Conservation (phyloP, 2,888 invertebrate species). For the Sipha maydis region DNA sequence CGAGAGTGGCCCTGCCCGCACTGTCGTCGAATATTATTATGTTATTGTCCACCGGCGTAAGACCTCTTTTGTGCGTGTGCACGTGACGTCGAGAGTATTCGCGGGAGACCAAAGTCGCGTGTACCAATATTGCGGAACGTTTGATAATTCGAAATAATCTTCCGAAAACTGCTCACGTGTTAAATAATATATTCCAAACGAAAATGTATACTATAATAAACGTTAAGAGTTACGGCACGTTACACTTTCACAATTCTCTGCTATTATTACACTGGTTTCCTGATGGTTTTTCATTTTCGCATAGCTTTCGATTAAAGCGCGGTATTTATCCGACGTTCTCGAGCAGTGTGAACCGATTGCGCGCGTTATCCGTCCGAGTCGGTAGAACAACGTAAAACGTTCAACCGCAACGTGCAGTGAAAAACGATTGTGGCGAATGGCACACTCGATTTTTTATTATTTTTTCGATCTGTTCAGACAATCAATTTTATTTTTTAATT, state of each 20-base stretch:
- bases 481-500: too few species aligned
- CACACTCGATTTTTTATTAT: too few species aligned
- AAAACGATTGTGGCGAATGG: too few species aligned
- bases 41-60: neutral
- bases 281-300: neutral
- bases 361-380: neutral
- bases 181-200: too few species aligned
- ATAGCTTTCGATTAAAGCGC: neutral
- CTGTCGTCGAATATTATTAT: constrained; percentile 6
- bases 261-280: neutral
- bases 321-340: neutral
- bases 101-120: neutral
- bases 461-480: too few species aligned
- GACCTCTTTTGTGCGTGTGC: neutral
- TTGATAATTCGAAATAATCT: too few species aligned
- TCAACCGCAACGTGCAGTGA: neutral
- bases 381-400: neutral
- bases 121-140: too few species aligned
- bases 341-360: neutral
- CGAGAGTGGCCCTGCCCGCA: neutral
- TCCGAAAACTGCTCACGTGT: too few species aligned
- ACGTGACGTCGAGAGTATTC: neutral
- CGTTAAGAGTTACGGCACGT: neutral
- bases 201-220: neutral
- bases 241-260: neutral